Evolutionary conservation across 2,113 vertebrate genomes (phyloP), one percentile per base, ranked within the genome.

Genomic region (Meriones unguiculatus): DNA sequence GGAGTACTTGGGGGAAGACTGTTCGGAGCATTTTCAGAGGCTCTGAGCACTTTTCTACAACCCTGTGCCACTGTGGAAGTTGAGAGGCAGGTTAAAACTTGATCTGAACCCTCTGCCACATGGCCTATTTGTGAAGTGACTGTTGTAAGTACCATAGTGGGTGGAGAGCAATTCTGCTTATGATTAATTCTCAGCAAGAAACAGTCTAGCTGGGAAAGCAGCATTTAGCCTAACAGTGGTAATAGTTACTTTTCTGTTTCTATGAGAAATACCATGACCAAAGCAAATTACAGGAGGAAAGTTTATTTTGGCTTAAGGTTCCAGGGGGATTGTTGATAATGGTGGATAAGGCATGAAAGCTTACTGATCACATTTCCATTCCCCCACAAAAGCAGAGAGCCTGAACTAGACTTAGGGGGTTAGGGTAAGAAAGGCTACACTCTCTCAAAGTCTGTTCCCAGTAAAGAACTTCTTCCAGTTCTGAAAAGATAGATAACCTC

Each of bases 151-250:
- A 38, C 35, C 35, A 18, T 15, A 22, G 1, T 38, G 8, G 22
- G 2, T 41, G 9, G 35, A 59, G 14, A 57, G 52, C 1, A 0
- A 8, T 88, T 54, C 1, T 2, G 65, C 24, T 73, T n/a, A 4
- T 30, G 24, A 25, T 15, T 59, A 38, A 57, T 38, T 38, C 35
- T 57, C 86, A 24, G 17, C 13, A 20, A 69, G 86, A n/a, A 72
- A 1, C 7, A 67, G 87, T 54, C 73, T 93, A 94, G 84, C 91
- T 97, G 95, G 96, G 96, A 94, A 81, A 90, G 77, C 81, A 97
- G 87, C 24, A 24, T 97, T 97, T 97, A 93, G 91, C 88, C 97
- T 98, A 93, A 95, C 90, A 95, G 95, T 84, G 59, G 59, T 30
- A 41, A 8, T 25, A 17, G 12, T 85, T 46, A 46, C 13, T 5